Base-by-base conservation (phyloP, 1,140 invertebrate species). In the Drosophila watanabei region DNA sequence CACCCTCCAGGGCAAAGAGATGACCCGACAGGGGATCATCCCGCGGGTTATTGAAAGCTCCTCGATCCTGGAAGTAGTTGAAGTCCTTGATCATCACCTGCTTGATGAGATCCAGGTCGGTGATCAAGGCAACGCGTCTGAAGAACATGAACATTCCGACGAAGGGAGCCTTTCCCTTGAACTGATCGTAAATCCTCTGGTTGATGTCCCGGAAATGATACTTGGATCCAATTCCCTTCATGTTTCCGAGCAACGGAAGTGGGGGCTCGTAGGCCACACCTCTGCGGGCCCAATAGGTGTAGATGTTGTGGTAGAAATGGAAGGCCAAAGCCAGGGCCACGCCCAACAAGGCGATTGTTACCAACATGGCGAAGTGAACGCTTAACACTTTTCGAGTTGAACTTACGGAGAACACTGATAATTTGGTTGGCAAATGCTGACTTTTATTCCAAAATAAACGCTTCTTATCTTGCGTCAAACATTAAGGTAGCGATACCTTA, bases 1-100 rank as follows among this genome's bases (percentile, higher is more conserved):
- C 92, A 5, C 93, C 93, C 39, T 94, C 93, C 2, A 94, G 68
- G 13, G 91, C 79, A 7, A 94, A 94, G 2, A 95, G 79, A 79
- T 95, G 94, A 0, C 93, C 94, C 0, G 94, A 94, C 3, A 95
- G 70, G 0, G 94, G 94, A 71, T 95, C 95, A 10, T 93, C 92
- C 14, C 93, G 78, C 16, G 94, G 94, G 58, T 95, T 94, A 49
- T 92, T 92, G 61, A 94, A 95, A 11, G 94, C 79, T 0, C 94
- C 93, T 30, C 95, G 92, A 85, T 93, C 86, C 11, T 73, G 62
- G 54, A 93, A 93, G 32, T 76, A 58, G 2, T 61, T 51, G 33
- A 93, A 93, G 59, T 93, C 93, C 60, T 93, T 93, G 8, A 93
- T 91, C 4, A 93, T 52, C 62, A 93, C 69, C 14, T 86, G 71